Evolutionary conservation across 2,888 invertebrate species (phyloP), one percentile per base, ranked within the genome.

Genomic region (Amitus sp.): DNA sequence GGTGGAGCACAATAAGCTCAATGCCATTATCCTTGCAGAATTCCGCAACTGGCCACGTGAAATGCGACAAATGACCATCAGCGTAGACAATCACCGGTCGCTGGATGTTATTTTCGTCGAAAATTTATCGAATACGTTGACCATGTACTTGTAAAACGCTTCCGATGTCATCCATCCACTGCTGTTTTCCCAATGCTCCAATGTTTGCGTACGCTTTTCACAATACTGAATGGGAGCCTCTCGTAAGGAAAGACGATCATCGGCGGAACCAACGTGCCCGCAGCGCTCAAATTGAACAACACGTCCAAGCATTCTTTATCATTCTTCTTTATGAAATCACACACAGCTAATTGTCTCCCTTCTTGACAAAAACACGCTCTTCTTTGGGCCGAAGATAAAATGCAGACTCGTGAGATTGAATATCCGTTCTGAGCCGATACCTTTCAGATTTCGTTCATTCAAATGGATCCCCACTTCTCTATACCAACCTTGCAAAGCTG

Each of bases 91-190:
- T 68, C 27, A 82, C 71, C 39, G 73, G 82, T 20, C 73, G 65
- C 46, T 67, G 27, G 40, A 82, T 75, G 28, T 74, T 62, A 48
- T 71, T 54, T 69, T 62, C 42, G 68, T 48, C 30, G 82, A 55
- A 79, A 79, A 46, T 9, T 74, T 75, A 52, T 74, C 58, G 66
- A 82, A 81, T 28, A 79, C 64, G 63, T 82, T 79, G 12, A 73
- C 64, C 3, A 82, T 70, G 60, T 74, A 82, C 68, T 83, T 77
- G 65, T 66, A 81, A 69, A 83, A 82, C 5, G 68, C 71, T 64
- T 77, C 77, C 2, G 70, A 64, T 5, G 75, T 81, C 82, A 79
- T 84, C 83, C 82, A 83, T 4, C 82, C 82, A 48, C 62, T 12
- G 83, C 82, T 5, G 78, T 76, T 59, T 71, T 76, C 53, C 81